These are phyloP conservation scores for Drosophila sp. DNA, from an alignment of 1,140 invertebrate genomes.

Conservation along the genomic window DNA sequence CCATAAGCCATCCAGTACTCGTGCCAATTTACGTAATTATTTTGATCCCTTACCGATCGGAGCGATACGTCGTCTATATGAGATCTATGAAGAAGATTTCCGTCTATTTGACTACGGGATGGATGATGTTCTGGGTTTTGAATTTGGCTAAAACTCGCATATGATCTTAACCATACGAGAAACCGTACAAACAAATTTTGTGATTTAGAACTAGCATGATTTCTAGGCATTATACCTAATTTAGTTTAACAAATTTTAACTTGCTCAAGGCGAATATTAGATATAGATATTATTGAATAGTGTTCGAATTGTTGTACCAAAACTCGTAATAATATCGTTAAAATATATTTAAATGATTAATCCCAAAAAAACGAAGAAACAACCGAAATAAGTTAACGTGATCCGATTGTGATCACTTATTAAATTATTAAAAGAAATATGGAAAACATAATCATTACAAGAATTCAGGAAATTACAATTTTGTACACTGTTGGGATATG, in stretches of 20 bases:
- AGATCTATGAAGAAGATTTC: constrained; percentile 91
- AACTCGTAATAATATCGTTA: constrained; percentile 8
- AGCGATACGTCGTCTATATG: constrained; percentile 88
- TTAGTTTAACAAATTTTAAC: constrained; percentile 2
- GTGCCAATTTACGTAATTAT: constrained; percentile 88
- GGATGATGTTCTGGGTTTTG: constrained; percentile 89
- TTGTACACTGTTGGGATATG: too few species aligned
- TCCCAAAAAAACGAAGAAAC: neutral
- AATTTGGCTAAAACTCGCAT: constrained; percentile 83
- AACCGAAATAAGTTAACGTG: too few species aligned
- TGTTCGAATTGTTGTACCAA: constrained; percentile 9
- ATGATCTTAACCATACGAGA: neutral
- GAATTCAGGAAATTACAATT: too few species aligned
- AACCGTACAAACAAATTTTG: constrained; percentile 8
- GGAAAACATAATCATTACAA: too few species aligned
- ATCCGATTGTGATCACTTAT: too few species aligned
- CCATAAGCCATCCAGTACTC: constrained; percentile 86
- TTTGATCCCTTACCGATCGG: constrained; percentile 89
- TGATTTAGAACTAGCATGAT: constrained; percentile 16
- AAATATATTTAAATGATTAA: neutral
- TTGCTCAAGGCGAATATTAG: constrained; percentile 2
- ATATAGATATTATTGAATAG: neutral
- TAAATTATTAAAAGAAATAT: too few species aligned
- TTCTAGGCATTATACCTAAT: constrained; percentile 20
- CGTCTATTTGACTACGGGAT: constrained; percentile 91